Conservation (phyloP, 2,888 invertebrate genomes). For the Tanypteryx hageni region DNA sequence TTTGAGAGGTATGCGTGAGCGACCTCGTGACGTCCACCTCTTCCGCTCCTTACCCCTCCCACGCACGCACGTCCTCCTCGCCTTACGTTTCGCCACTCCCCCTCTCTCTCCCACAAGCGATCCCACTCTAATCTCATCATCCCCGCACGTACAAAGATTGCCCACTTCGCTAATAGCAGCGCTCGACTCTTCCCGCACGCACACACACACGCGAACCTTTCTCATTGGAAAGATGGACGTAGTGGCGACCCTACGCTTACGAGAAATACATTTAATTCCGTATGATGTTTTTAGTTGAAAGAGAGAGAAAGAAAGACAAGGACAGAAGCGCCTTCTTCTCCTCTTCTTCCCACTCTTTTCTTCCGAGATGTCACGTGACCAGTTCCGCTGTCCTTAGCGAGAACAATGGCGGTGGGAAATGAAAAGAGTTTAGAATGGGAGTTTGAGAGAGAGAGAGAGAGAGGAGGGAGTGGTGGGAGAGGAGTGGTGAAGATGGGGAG, state of each 20-base stretch:
- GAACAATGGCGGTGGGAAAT: slow-evolving; percentile 58
- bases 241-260: no score
- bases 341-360: neutral
- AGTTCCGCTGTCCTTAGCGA: slow-evolving; percentile 56
- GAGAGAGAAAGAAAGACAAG: no score
- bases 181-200: no score
- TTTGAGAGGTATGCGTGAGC: neutral
- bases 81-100: neutral
- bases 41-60: neutral
- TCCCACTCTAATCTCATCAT: no score
- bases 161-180: no score
- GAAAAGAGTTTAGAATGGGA: slow-evolving; percentile 51
- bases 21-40: neutral
- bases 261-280: no score
- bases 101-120: neutral
- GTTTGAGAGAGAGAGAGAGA: neutral
- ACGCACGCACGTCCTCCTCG: neutral
- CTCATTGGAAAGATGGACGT: no score
- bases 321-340: neutral
- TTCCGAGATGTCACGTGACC: slow-evolving; percentile 39
- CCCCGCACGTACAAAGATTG: no score
- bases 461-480: neutral
- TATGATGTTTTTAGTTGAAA: no score
- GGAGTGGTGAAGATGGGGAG: neutral
- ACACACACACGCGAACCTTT: no score